These are phyloP conservation scores for Dichetophora obliterata DNA, from an alignment of 2,888 invertebrate species.

Conservation along the genomic window DNA sequence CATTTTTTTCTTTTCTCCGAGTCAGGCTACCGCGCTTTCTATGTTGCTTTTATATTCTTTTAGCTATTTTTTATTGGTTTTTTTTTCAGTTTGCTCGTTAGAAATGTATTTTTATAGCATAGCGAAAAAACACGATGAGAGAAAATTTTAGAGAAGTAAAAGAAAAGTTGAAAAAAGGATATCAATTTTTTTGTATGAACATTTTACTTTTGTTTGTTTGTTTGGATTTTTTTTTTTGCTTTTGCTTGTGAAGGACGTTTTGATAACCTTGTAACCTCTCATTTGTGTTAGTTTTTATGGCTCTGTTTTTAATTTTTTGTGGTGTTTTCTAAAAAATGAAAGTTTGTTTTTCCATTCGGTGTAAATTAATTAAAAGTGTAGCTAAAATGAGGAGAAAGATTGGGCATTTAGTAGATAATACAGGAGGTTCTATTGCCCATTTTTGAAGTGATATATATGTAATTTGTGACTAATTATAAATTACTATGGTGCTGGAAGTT, in stretches of 20 bases:
- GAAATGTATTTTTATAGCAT: constrained; percentile 28
- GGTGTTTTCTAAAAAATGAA: constrained; percentile 35
- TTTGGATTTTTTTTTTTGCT: constrained; percentile 37
- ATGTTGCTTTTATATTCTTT: constrained; percentile 23
- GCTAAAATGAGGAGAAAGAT: not conserved
- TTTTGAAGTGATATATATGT: too few species aligned
- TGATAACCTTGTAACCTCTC: constrained; percentile 65
- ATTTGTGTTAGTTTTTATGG: constrained; percentile 46
- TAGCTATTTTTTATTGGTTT: constrained; percentile 15
- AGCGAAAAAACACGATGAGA: constrained; percentile 20
- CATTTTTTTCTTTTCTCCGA: constrained; percentile 29
- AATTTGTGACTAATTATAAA: too few species aligned
- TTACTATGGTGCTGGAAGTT: too few species aligned
- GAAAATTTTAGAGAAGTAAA: constrained; percentile 26
- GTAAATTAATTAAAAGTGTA: not conserved
- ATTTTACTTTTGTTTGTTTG: constrained; percentile 28
- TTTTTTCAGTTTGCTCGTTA: constrained; percentile 21
- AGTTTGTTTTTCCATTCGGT: constrained; percentile 37
- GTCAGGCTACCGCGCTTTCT: constrained; percentile 45
- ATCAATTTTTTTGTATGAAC: not conserved
- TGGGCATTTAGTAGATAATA: not conserved
- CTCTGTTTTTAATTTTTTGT: constrained; percentile 35
- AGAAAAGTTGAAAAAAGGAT: constrained; percentile 39
- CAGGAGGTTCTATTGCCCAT: not conserved
- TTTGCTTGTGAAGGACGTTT: constrained; percentile 63